Evolutionary conservation across 35 echinoderm and acorn worm genomes (phyloP).

Genomic region (Holothuria glaberrima): DNA sequence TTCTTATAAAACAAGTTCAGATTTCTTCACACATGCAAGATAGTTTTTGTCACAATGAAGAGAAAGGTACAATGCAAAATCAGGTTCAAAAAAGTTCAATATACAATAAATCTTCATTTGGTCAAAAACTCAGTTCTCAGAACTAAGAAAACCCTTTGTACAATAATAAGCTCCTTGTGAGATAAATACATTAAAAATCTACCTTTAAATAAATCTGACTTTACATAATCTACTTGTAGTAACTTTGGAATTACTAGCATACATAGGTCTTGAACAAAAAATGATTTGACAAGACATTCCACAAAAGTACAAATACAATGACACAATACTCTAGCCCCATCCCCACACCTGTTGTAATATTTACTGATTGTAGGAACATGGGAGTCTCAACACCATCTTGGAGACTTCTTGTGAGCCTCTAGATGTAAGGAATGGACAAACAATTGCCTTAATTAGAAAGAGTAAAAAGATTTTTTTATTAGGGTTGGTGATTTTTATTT

Average conservation of each 20-base stretch:
- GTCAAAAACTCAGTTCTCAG: conserved; percentile 16
- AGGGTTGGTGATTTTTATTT: too few species aligned
- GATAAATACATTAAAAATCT: conserved; percentile 46
- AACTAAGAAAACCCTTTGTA: background rate
- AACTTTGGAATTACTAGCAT: conserved; percentile 61
- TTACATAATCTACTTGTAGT: conserved; percentile 54
- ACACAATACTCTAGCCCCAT: too few species aligned
- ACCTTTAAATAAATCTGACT: conserved; percentile 26
- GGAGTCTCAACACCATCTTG: too few species aligned
- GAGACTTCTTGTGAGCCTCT: too few species aligned
- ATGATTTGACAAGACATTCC: conserved; percentile 12
- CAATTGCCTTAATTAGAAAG: too few species aligned
- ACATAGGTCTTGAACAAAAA: conserved; percentile 40
- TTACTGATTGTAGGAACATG: too few species aligned
- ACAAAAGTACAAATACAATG: too few species aligned
- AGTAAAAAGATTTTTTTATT: too few species aligned
- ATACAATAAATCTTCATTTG: conserved; percentile 59
- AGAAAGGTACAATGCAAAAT: conserved; percentile 36
- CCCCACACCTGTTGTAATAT: too few species aligned
- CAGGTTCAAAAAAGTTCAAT: background rate
- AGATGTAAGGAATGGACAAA: too few species aligned
- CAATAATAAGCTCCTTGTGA: conserved; percentile 9
- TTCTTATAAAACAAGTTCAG: conserved; percentile 8
- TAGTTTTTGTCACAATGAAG: conserved; percentile 40
- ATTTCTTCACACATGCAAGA: conserved; percentile 47